A percentile compares a stretch with the other conserved stretches of the same genome.
phyloP scores from a whole-genome alignment of 2,113 vertebrate species.

The Paraplagusia blochii region DNA sequence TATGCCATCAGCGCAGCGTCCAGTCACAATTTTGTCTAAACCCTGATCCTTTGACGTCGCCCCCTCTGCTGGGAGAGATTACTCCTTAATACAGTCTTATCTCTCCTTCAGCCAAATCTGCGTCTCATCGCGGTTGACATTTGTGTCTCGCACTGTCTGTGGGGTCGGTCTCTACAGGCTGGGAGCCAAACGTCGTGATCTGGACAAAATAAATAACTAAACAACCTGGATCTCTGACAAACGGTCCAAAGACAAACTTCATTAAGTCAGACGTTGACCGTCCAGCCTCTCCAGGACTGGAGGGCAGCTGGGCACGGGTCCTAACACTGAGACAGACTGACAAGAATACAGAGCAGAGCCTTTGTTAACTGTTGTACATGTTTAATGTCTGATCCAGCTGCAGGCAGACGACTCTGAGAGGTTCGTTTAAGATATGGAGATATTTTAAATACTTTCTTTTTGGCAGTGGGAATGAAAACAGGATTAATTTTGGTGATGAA shows the following conservation, averaged over 20 bases:
- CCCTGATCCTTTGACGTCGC: not conserved
- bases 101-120: not conserved
- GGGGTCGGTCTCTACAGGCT: conserved; percentile 4
- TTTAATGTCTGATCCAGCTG: not conserved
- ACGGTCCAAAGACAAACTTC: conserved; percentile 39
- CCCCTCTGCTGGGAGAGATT: too few species aligned
- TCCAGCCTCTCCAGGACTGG: conserved; percentile 11
- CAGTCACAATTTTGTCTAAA: too few species aligned
- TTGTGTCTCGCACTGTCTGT: conserved; percentile 30
- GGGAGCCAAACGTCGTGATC: conserved; percentile 1
- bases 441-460: too few species aligned
- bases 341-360: conserved; percentile 17
- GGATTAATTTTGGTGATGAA: too few species aligned
- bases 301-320: conserved; percentile 7
- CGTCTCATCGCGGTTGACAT: conserved; percentile 34
- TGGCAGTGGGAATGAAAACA: too few species aligned
- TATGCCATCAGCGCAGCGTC: too few species aligned
- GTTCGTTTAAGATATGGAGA: too few species aligned
- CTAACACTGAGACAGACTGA: not conserved
- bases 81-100: not conserved
- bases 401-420: too few species aligned
- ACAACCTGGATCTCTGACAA: conserved; percentile 24
- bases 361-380: not conserved
- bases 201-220: not conserved
- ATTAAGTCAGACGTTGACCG: conserved; percentile 39